Evolutionary conservation across 2,888 invertebrate genomes (phyloP), one percentile per base, ranked within the genome.

Genomic region (Drosophila putrida): DNA sequence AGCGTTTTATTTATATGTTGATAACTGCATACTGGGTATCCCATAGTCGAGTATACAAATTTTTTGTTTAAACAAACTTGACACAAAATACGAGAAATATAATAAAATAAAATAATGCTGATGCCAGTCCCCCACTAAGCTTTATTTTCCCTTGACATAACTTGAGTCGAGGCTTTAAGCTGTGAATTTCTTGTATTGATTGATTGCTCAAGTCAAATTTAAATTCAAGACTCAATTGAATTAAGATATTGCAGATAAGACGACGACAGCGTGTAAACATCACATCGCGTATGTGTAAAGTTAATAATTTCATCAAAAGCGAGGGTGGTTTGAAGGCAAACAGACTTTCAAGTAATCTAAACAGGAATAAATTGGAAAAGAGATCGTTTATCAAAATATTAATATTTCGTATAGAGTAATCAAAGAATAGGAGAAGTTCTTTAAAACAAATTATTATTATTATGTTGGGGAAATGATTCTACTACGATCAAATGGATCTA

Each of bases 221-320:
- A 10, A 25, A 61, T 41, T 50, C 28, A 36, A 39, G 20, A 25
- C 44, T 57, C 54, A 60, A 60, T 54, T 54, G 39, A 67, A 43
- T 39, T 35, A 44, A 46, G 27, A 51, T 33, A 47, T 43, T 15
- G n/a, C 27, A 31, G 61, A 75, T 69, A 73, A 75, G 75, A 41
- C 36, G 70, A 33, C 43, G 11, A 43, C 43, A 53, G 35, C 20
- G 60, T 54, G 49, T 63, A 58, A 71, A 73, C 36, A 75, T 27
- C 9, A 25, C 38, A 50, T 25, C 31, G 25, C 9, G 33, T 10
- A 20, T 20, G 20, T 20, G 20, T 3, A 20, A 20, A 20, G 20
- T 20, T 20, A 20, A 20, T 20, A 20, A 31, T 10, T 8, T 10
- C 4, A 28, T 20, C 36, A 36, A 15, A 28, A 28, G 31, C 60